Evolutionary conservation across 2,888 invertebrate species (phyloP), one percentile per base, ranked within the genome.

Genomic region (Scaeva pyrastri): DNA sequence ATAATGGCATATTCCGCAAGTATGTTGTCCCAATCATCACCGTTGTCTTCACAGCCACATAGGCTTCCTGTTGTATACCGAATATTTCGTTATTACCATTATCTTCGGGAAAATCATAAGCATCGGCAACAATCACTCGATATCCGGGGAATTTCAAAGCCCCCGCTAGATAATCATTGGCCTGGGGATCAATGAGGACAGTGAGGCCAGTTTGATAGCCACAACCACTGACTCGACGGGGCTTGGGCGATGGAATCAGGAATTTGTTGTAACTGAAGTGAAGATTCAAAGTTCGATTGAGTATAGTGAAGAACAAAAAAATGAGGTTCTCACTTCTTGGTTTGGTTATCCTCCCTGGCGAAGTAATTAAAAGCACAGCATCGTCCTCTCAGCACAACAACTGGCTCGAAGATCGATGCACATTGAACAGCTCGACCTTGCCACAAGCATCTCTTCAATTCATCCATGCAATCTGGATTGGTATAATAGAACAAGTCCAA

Each of bases 321-420:
- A 3, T 6, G 8, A 12, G 76, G 76, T 23, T 36, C 73, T 89
- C 88, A 92, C 78, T 60, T 76, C 7, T 41, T 4, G 0, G 73
- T 66, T 50, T 52, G 72, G 50, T 90, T 89, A 70, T 89, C 90
- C 16, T 92, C 91, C 2, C 93, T 88, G 0, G 93, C 94, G 68
- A 93, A 94, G 88, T 95, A 95, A 89, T 95, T 95, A 88, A 96
- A 96, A 2, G 94, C 92, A 89, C 96, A 96, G 88, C 96, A 96
- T 1, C 94, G 89, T 31, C 94, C 94, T 55, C 93, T 91, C 26
- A 93, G 88, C 0, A 94, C 93, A 73, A 93, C 92, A 0, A 93
- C 91, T 48, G 91, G 91, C 62, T 92, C 91, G 88, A 95, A 94
- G 1, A 95, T 88, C 23, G 93, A 90, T 1, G 93, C 92, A 87